Evolutionary conservation across 2,113 vertebrate genomes (phyloP).

Genomic region (Gorilla gorilla): DNA sequence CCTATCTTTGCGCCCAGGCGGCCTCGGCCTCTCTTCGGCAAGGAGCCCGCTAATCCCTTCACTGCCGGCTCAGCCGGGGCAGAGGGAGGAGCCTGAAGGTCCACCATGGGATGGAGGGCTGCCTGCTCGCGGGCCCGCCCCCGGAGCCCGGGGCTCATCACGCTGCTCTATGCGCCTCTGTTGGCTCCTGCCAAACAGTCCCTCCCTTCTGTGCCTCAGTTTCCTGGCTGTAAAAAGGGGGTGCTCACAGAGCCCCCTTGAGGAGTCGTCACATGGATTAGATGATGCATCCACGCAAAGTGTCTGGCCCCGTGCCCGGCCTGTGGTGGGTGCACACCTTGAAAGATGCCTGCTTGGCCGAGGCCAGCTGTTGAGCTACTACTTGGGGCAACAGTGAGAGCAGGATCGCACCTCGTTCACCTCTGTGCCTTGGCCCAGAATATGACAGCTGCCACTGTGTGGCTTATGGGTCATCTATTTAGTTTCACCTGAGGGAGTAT

Average conservation of each 20-base stretch:
- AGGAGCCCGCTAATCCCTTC: background rate
- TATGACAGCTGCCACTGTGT: background rate
- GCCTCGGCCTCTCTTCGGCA: background rate
- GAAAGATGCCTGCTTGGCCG: background rate
- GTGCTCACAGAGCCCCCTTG: background rate
- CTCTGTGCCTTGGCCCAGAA: background rate
- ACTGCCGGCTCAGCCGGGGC: background rate
- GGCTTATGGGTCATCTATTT: background rate
- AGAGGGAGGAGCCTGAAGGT: background rate
- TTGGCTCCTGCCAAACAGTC: background rate
- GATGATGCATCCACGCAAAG: background rate
- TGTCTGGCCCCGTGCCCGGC: background rate
- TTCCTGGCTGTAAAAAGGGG: background rate
- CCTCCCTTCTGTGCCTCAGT: background rate
- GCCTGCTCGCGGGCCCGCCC: fast-evolving
- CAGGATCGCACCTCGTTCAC: background rate
- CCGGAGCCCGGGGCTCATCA: background rate
- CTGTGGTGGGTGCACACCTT: background rate
- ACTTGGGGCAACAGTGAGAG: background rate
- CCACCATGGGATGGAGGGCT: fast-evolving
- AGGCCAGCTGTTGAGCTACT: background rate
- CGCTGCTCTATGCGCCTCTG: background rate
- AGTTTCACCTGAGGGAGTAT: background rate
- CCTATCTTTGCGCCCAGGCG: background rate
- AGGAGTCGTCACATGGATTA: background rate